Base-by-base conservation (phyloP, 2,888 invertebrate genomes). In the Omphaloscelis lunosa region DNA sequence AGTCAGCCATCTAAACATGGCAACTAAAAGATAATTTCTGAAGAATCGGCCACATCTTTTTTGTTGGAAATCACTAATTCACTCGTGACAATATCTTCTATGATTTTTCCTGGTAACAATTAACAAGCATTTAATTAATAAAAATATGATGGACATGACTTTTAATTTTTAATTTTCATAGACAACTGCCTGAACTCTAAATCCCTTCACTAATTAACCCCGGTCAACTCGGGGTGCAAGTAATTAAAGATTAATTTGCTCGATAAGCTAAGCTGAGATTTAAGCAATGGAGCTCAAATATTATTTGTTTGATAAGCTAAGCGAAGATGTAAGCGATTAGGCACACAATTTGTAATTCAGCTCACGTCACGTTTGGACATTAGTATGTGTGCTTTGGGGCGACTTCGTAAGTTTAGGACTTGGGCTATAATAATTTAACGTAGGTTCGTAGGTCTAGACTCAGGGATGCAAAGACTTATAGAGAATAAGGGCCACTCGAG, bases 281-380 rank as follows among this genome's bases (percentile, higher is more conserved):
- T 77, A 80, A 76, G 74, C 75, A 75, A 82, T 75, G 77, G 76
- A 76, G 51, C 73, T 71, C 23, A 83, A 83, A 83, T 86, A 83
- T 74, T 61, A 72, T 83, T 83, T 83, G 74, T 83, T 72, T 83
- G 84, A 83, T 86, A 84, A 78, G 80, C 59, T 81, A 27, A 67
- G 74, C 66, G 63, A 67, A 81, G 82, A 87, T 85, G 68, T 85
- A 63, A 72, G 85, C 71, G 87, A 85, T 85, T 87, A 87, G 85
- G 73, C 89, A 79, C 75, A 77, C 72, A 83, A 78, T 82, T 87
- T 82, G 63, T 83, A 75, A 82, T 88, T 88, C 82, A 81, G 80
- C 81, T 72, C 88, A 84, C 84, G 85, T 89, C 83, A 82, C 79
- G 79, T 82, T 79, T 62, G 72, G 71, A 84, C 85, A 86, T 89